Conservation (phyloP, 2,888 invertebrate species). For the Trichopria drosophilae region DNA sequence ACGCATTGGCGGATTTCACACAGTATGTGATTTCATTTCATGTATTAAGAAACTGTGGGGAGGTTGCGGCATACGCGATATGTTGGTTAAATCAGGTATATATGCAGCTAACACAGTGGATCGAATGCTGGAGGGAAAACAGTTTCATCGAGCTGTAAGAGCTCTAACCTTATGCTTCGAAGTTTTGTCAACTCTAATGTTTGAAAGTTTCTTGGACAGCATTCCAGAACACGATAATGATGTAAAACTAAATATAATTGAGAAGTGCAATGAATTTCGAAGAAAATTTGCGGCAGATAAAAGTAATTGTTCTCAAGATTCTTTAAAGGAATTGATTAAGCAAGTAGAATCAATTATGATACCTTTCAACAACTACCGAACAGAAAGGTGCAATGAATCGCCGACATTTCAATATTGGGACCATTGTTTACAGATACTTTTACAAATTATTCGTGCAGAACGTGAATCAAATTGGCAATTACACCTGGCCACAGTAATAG, state of each 20-base stretch:
- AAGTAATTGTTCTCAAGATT: background rate
- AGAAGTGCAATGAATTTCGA: too few relatives aligned
- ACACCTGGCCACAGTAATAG: too few relatives aligned
- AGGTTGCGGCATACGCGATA: constrained; percentile 1
- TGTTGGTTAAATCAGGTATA: constrained; percentile 6
- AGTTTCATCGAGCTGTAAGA: constrained; percentile 5
- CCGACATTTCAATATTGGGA: constrained; percentile 4
- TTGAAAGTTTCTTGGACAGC: too few relatives aligned
- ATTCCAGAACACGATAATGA: too few relatives aligned
- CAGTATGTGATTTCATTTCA: background rate
- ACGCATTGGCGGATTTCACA: constrained; percentile 2
- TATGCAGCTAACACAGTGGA: constrained; percentile 4
- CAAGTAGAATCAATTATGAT: background rate
- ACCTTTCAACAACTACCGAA: background rate
- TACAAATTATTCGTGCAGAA: background rate
- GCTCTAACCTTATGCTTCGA: constrained; percentile 1
- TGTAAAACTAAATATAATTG: too few relatives aligned
- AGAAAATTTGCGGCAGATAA: too few relatives aligned
- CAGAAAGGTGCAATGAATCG: background rate
- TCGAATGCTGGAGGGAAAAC: constrained; percentile 8
- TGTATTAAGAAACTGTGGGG: background rate
- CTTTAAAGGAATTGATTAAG: constrained; percentile 1
- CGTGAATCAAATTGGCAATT: background rate
- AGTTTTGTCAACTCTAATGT: too few relatives aligned
- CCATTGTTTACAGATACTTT: background rate